A percentile compares a stretch with the other conserved stretches of the same genome.
These are phyloP conservation scores for Heliconius nattereri DNA, from an alignment of 1,140 invertebrate species.

Conservation along the genomic window DNA sequence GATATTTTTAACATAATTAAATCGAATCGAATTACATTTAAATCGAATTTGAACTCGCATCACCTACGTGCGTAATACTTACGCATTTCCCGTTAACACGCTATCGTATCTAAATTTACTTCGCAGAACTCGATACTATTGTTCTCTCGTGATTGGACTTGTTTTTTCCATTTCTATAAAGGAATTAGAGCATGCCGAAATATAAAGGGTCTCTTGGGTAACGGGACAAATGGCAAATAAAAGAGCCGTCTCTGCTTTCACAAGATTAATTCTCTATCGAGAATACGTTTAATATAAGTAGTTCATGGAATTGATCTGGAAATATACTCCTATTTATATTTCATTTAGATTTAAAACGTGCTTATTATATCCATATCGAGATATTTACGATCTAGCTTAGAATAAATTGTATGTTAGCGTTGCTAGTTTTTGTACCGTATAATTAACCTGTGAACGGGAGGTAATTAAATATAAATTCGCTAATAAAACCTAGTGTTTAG, in stretches of 20 bases:
- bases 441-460: too few species aligned
- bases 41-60: background rate
- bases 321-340: background rate
- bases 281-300: conserved; percentile 5
- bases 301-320: background rate
- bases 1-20: too few species aligned
- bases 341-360: too few species aligned
- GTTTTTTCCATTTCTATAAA: conserved; percentile 16
- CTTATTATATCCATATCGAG: too few species aligned
- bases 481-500: background rate
- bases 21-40: background rate
- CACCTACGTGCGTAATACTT: conserved; percentile 4
- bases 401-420: too few species aligned
- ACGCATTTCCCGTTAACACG: conserved; percentile 1
- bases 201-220: conserved; percentile 17
- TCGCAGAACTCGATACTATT: conserved; percentile 4
- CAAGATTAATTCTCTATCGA: background rate
- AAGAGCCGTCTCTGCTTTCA: conserved; percentile 1
- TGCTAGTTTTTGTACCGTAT: too few species aligned
- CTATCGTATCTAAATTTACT: background rate
- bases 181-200: conserved; percentile 19
- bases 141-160: conserved; percentile 9
- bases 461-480: background rate
- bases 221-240: conserved; percentile 12
- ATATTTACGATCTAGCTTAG: too few species aligned